Evolutionary conservation across 2,888 invertebrate genomes (phyloP).

Genomic region (Zaprionus lineosus): DNA sequence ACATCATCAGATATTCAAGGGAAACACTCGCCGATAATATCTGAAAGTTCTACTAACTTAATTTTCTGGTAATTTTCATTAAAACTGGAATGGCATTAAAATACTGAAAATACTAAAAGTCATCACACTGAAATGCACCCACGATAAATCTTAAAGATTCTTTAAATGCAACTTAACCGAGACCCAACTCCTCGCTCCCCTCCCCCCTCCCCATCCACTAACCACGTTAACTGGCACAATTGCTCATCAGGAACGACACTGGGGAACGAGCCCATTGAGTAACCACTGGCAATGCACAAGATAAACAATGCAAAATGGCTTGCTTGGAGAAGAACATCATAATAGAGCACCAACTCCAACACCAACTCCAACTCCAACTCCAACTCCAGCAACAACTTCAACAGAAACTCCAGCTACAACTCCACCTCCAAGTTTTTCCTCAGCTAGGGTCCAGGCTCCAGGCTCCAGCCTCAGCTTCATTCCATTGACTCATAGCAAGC

Average conservation of each 20-base stretch:
- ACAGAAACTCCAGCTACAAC: no score
- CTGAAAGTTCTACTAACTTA: not conserved
- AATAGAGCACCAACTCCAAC: not conserved
- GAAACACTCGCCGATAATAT: no score
- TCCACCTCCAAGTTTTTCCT: no score
- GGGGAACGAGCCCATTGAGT: constrained; percentile 17
- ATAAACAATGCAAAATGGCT: constrained; percentile 47
- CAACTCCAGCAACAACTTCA: no score
- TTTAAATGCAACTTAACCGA: no score
- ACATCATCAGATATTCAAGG: constrained; percentile 43
- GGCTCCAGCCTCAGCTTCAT: no score
- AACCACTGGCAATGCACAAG: constrained; percentile 38
- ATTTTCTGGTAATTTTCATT: not conserved
- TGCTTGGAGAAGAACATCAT: constrained; percentile 10
- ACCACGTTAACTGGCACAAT: constrained; percentile 44
- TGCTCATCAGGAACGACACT: constrained; percentile 34
- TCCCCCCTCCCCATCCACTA: no score
- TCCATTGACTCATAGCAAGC: constrained; percentile 1
- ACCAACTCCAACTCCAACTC: constrained; percentile 6
- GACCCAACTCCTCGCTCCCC: no score
- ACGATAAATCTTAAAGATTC: no score
- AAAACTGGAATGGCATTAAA: not conserved
- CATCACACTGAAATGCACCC: no score
- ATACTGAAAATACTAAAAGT: no score
- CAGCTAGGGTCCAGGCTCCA: no score